Evolutionary conservation across 2,113 vertebrate species (phyloP), one percentile per base, ranked within the genome.

Genomic region (Mandrillus leucophaeus): DNA sequence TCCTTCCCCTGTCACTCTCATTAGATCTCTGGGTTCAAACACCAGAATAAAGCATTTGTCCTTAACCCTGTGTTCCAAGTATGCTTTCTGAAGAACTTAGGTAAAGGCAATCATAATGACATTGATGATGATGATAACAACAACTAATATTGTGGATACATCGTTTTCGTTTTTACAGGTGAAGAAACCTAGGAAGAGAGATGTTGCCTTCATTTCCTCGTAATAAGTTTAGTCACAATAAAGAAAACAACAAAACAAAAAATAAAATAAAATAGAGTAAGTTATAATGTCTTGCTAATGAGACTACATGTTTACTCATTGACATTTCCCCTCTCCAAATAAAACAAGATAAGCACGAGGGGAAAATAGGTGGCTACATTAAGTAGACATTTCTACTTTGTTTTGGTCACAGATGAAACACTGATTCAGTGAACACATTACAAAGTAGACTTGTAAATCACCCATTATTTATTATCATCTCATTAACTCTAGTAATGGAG

Each of bases 401-500:
- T 84, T 95, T 50, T 90, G 25, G n/a, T 87, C 88, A 84, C 25
- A 88, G 48, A 82, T 55, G 10, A 93, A 88, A 96, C 32, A 38
- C 20, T 80, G 89, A 93, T 96, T 93, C 83, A 35, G 22, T 81
- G 57, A 91, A 40, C 76, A 61, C 17, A 66, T 93, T 84, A 94
- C 38, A 78, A 96, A 91, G n/a, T 48, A 86, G 66, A 95, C 57
- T 92, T 96, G 66, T 48, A 96, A 91, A 89, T 89, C 86, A 61
- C 27, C 40, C n/a, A 43, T 70, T 73, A 78, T 45, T 97, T 32
- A 89, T 88, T 78, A 96, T 30, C 70, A 98, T 93, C 18, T 88
- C 87, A 95, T 97, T 96, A 91, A 96, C 82, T 97, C 75, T 73
- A 72, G 50, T 66, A 52, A 50, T 72, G 6, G 52, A 96, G 90